Evolutionary conservation across 64 coral and sea anemone species (phyloP).

Genomic region (Actinia tenebrosa): DNA sequence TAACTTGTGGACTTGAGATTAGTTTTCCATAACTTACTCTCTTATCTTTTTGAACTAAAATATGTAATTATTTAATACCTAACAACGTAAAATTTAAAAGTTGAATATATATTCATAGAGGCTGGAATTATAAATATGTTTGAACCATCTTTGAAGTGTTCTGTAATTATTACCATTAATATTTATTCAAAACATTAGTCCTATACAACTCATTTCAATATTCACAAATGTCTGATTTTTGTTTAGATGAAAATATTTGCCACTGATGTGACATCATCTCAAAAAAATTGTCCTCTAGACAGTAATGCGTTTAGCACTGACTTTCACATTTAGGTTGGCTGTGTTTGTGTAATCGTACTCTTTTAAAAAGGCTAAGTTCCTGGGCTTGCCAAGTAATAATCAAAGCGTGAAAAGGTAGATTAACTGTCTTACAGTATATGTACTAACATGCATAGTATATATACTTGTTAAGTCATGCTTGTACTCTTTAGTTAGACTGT

Average conservation of each 20-base stretch:
- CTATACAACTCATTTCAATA: no score
- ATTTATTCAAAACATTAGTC: no score
- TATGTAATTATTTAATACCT: background rate
- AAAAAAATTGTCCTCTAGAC: background rate
- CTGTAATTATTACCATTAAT: no score
- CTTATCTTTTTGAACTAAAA: background rate
- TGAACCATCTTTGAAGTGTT: no score
- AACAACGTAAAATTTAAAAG: background rate
- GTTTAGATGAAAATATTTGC: no score
- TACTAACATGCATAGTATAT: background rate
- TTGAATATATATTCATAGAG: no score
- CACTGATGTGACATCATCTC: no score
- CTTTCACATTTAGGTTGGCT: background rate
- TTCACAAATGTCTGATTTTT: no score
- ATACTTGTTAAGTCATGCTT: background rate
- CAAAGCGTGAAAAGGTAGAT: background rate
- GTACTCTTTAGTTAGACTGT: background rate
- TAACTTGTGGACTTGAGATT: background rate
- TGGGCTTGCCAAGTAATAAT: background rate
- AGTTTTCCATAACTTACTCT: background rate
- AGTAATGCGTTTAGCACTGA: background rate
- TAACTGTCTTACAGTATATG: background rate
- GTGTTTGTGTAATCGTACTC: background rate
- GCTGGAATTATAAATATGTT: background rate
- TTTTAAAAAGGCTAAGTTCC: background rate